Evolutionary conservation across 2,888 invertebrate genomes (phyloP).

Genomic region (Keiferia lycopersicella): DNA sequence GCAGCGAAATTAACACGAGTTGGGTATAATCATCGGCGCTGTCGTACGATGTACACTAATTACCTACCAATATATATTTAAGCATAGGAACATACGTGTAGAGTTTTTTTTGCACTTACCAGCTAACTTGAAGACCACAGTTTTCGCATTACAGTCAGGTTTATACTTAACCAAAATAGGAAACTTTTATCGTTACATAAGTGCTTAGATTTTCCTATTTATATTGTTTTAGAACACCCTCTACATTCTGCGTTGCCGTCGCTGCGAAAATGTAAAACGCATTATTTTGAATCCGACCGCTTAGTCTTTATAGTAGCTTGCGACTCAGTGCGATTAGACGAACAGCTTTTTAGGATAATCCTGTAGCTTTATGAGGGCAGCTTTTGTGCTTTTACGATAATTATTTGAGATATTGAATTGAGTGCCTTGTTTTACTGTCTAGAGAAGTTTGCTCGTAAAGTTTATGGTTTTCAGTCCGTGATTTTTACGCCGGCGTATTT

Average conservation of each 20-base stretch:
- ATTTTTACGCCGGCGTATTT: slow-evolving; percentile 25
- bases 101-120: too few relatives aligned
- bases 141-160: too few relatives aligned
- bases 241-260: slow-evolving; percentile 36
- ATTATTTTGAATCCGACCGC: slow-evolving; percentile 80
- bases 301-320: slow-evolving; percentile 78
- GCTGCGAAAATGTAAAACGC: slow-evolving; percentile 79
- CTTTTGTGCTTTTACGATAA: slow-evolving; percentile 62
- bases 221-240: too few relatives aligned
- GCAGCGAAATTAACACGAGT: too few relatives aligned
- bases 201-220: too few relatives aligned
- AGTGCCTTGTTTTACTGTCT: slow-evolving; percentile 37
- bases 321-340: slow-evolving; percentile 74
- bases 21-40: too few relatives aligned
- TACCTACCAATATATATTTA: too few relatives aligned
- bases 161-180: too few relatives aligned
- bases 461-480: slow-evolving; percentile 30
- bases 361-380: slow-evolving; percentile 49
- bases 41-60: too few relatives aligned
- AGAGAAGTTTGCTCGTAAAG: slow-evolving; percentile 35
- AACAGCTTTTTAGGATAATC: slow-evolving; percentile 74
- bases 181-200: too few relatives aligned
- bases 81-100: too few relatives aligned
- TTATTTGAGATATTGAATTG: slow-evolving; percentile 59
- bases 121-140: too few relatives aligned